Evolutionary conservation across 2,797 vertebrate species (phyloP).

Genomic region (Oreochromis mossambicus): DNA sequence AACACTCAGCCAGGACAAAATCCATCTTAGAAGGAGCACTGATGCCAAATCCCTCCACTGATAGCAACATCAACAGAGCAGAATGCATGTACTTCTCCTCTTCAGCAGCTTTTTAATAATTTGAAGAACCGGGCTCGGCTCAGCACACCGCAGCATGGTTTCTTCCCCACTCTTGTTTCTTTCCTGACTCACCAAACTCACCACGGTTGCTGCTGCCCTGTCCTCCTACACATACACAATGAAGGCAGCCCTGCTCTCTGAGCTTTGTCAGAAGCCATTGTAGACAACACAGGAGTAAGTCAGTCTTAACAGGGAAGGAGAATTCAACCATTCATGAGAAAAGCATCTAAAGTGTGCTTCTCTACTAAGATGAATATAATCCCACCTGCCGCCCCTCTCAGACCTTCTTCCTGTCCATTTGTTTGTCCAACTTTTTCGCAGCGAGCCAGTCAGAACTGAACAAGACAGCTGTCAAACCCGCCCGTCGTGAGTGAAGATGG

Average conservation of each 20-base stretch:
- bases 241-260: slow-evolving; percentile 3
- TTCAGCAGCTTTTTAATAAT: slow-evolving; percentile 59
- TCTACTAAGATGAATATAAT: slow-evolving; percentile 6
- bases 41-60: slow-evolving; percentile 27
- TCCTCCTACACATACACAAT: slow-evolving; percentile 38
- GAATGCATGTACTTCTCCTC: slow-evolving; percentile 37
- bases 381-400: slow-evolving; percentile 18
- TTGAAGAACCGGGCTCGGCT: slow-evolving; percentile 34
- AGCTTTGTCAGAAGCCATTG: slow-evolving; percentile 33
- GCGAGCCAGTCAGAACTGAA: slow-evolving; percentile 56
- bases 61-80: slow-evolving; percentile 28
- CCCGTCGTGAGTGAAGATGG: slow-evolving; percentile 83
- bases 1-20: slow-evolving; percentile 39
- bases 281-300: slow-evolving; percentile 1
- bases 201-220: slow-evolving; percentile 24
- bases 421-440: slow-evolving; percentile 77
- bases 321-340: background rate
- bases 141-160: slow-evolving; percentile 32
- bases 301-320: background rate
- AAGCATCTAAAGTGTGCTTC: slow-evolving; percentile 3
- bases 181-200: slow-evolving; percentile 53
- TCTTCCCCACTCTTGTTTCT: slow-evolving; percentile 31
- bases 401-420: slow-evolving; percentile 64
- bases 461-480: slow-evolving; percentile 81
- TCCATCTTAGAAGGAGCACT: slow-evolving; percentile 39